These are phyloP conservation scores for Toxotes lorentzi DNA, from an alignment of 2,797 vertebrate genomes.

Conservation along the genomic window DNA sequence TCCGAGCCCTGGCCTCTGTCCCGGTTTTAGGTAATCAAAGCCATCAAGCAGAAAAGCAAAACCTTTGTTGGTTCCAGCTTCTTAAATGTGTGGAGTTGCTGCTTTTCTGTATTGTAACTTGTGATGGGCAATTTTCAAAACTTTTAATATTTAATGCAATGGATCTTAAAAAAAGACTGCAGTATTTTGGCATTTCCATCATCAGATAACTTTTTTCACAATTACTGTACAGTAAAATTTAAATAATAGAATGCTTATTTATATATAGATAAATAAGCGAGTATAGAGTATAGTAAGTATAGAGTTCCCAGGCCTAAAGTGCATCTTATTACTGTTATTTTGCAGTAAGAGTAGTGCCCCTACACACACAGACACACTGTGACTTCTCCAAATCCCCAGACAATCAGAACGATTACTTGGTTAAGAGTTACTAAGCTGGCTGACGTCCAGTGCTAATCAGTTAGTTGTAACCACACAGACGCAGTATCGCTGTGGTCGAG, in stretches of 20 bases:
- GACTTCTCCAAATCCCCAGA: conserved; percentile 16
- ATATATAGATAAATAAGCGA: no score
- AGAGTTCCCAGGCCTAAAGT: background rate
- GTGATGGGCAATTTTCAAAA: no score
- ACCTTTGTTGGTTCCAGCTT: no score
- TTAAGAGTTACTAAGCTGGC: conserved; percentile 28
- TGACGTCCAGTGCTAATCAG: conserved; percentile 28
- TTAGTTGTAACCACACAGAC: conserved; percentile 31
- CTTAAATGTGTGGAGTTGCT: no score
- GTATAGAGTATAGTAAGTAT: no score
- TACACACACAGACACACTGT: conserved; percentile 25
- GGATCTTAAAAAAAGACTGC: no score
- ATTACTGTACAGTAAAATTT: background rate
- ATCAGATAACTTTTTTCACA: no score
- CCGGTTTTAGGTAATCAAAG: background rate
- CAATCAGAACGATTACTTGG: background rate
- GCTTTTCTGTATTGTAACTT: background rate
- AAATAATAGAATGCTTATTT: background rate
- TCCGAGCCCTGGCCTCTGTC: background rate
- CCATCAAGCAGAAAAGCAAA: no score
- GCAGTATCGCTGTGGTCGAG: background rate
- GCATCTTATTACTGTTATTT: background rate
- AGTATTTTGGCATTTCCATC: no score
- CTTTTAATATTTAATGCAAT: no score
- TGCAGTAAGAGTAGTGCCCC: background rate